Evolutionary conservation across 2,797 vertebrate genomes (phyloP).

Genomic region (Corythornis leucogaster): DNA sequence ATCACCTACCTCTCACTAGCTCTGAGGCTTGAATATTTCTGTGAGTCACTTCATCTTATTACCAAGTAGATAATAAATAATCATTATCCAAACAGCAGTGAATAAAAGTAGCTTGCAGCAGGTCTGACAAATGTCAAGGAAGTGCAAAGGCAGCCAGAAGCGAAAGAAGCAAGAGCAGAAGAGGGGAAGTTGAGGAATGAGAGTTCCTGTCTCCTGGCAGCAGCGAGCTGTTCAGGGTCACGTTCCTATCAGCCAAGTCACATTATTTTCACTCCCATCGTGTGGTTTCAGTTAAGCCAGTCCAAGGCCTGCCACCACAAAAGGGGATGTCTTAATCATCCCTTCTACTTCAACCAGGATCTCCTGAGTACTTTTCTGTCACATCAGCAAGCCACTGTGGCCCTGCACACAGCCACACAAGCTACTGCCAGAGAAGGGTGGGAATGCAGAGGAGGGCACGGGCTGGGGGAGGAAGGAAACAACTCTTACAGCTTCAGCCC

Average conservation of each 20-base stretch:
- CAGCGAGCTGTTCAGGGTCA: background rate
- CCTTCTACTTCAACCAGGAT: background rate
- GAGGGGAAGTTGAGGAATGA: background rate
- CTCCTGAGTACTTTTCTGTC: background rate
- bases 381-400: background rate
- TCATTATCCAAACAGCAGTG: background rate
- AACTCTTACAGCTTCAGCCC: background rate
- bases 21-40: background rate
- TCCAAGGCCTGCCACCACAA: background rate
- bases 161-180: background rate
- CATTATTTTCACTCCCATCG: background rate
- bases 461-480: background rate
- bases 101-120: background rate
- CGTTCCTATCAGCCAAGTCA: background rate
- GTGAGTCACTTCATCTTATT: background rate
- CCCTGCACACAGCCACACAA: rapidly evolving
- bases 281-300: background rate
- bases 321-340: background rate
- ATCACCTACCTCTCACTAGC: background rate
- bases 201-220: background rate
- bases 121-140: background rate
- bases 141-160: background rate
- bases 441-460: background rate
- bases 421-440: background rate
- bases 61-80: background rate